Evolutionary conservation across 2,113 vertebrate species (phyloP), one percentile per base, ranked within the genome.

Genomic region (Amphiprion ocellaris): DNA sequence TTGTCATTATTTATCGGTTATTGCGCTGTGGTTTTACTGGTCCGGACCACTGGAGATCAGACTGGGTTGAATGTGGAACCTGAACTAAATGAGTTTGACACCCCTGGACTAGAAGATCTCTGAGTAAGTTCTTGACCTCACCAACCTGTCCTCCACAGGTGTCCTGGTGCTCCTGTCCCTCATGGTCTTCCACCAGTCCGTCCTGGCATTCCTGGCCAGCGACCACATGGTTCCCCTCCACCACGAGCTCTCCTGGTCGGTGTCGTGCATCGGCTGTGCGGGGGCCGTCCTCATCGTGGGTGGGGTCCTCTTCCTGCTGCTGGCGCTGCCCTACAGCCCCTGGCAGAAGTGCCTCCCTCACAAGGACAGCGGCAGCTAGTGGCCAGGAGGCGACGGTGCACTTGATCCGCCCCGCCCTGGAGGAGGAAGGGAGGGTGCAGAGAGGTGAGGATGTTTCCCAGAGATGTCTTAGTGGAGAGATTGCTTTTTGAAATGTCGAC

Each of bases 241-340:
- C 60, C 94, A 96, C 0, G 92, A 96, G 75, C 95, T 97, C 64
- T 96, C 96, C 39, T 97, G 96, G 96, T 97, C 96, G 0, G 93
- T 96, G 82, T 94, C 93, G 11, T 97, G 96, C 2, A 75, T 95
- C 0, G 92, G 95, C 71, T 95, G 92, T 0, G 96, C 96, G 0
- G 93, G 94, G 4, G 83, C 88, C 3, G 55, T 96, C 55, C 93
- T 96, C 33, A 92, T 97, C 39, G 73, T 96, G 53, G 95, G 90
- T 0, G 95, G 95, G 0, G 28, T 88, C 77, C 95, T 95, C 74
- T 96, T 97, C 60, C 81, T 96, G 78, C 44, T 96, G 41, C 92
- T 97, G 56, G 88, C 93, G 7, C 79, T 97, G 79, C 96, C 96
- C 65, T 87, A 53, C 86, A 94, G 92, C 71, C 87, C 92, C 59